Percentiles rank a stretch among this genome's conserved stretches.
phyloP scores from a whole-genome alignment of 2,888 invertebrate species.

The Microchrysa polita region DNA sequence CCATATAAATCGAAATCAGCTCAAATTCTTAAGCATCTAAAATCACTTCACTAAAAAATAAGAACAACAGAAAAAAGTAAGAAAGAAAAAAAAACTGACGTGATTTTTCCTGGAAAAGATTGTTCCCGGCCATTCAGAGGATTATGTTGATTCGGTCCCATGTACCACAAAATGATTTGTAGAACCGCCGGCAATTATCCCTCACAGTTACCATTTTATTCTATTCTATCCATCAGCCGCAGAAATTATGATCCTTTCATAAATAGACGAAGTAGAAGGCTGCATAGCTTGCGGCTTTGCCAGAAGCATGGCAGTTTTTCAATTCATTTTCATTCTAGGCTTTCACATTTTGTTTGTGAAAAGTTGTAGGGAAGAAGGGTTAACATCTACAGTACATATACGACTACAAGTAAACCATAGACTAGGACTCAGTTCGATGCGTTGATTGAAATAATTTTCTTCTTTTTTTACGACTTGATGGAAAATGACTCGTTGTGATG shows the following conservation, averaged over 20 bases:
- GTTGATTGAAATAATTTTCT: not conserved
- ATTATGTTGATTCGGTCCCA: conserved; percentile 1
- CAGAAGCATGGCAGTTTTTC: conserved; percentile 24
- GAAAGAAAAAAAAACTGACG: not conserved
- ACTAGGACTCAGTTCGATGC: not conserved
- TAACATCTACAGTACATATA: not conserved
- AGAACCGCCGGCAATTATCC: not conserved
- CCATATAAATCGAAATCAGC: conserved; percentile 10
- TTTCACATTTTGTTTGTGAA: not conserved
- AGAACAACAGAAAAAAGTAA: not conserved
- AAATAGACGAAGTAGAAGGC: not conserved
- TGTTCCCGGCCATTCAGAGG: not conserved
- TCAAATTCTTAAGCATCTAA: not conserved
- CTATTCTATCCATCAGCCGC: conserved; percentile 3
- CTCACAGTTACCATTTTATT: not conserved
- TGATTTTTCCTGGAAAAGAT: not conserved
- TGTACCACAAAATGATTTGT: not conserved
- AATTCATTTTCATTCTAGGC: conserved; percentile 31
- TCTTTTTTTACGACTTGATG: not conserved
- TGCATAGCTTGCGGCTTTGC: not conserved
- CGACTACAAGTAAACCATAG: too few relatives aligned
- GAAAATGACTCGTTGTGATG: not conserved
- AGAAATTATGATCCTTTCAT: not conserved
- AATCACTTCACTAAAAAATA: too few relatives aligned
- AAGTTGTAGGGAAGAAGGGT: conserved; percentile 36